Evolutionary conservation across 2,797 vertebrate genomes (phyloP).

Genomic region (Moxostoma hubbsi): DNA sequence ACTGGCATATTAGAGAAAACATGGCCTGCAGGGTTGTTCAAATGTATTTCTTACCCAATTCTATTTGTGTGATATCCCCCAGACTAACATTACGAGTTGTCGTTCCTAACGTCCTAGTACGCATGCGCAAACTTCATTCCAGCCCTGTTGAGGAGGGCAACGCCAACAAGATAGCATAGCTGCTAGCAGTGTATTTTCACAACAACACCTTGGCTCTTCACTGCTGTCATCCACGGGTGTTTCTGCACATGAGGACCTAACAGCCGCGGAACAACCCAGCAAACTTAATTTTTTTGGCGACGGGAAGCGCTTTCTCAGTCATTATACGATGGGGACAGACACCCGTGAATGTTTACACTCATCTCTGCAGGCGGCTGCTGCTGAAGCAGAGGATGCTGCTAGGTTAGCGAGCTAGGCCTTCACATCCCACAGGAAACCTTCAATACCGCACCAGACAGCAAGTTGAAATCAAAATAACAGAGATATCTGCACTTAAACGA

Average conservation of each 20-base stretch:
- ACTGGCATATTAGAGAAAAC: not conserved
- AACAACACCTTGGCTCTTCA: constrained; percentile 70
- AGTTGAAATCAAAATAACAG: constrained; percentile 2
- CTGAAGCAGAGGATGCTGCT: constrained; percentile 79
- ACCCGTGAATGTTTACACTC: constrained; percentile 66
- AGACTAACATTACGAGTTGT: constrained; percentile 5
- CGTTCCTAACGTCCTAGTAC: constrained; percentile 33
- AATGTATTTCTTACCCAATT: too few species aligned
- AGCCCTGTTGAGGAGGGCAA: constrained; percentile 75
- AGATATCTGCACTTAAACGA: constrained; percentile 13
- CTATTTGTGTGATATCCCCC: not conserved
- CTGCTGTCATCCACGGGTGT: constrained; percentile 32
- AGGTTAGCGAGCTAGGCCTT: constrained; percentile 80
- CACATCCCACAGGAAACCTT: constrained; percentile 15
- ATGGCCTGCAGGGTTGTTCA: constrained; percentile 3
- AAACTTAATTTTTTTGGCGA: not conserved
- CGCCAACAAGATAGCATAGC: constrained; percentile 68
- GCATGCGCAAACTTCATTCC: constrained; percentile 73
- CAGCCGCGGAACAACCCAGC: not conserved
- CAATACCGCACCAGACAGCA: not conserved
- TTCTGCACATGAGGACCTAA: constrained; percentile 34
- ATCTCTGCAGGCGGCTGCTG: constrained; percentile 68
- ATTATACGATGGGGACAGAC: constrained; percentile 34
- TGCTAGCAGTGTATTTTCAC: constrained; percentile 75
- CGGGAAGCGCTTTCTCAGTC: constrained; percentile 1